phyloP scores from a whole-genome alignment of 2,888 invertebrate species.

The Diarsia mendica region DNA sequence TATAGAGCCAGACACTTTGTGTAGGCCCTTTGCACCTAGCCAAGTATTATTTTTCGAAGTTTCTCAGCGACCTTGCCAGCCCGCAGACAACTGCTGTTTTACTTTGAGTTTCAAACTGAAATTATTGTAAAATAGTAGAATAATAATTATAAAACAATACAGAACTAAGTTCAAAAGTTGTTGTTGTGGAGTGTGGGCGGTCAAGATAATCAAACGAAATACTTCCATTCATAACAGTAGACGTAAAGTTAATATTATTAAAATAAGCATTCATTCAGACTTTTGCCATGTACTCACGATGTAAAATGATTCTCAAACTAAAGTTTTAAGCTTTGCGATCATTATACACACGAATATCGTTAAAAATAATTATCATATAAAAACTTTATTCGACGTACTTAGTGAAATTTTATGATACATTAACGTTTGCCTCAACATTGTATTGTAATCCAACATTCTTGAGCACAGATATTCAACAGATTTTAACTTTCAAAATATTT shows the following conservation, averaged over 20 bases:
- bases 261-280: constrained; percentile 15
- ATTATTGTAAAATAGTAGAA: constrained; percentile 2
- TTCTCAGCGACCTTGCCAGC: too few relatives aligned
- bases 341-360: constrained; percentile 13
- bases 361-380: constrained; percentile 24
- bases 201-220: constrained; percentile 10
- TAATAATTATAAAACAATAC: constrained; percentile 27
- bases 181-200: constrained; percentile 38
- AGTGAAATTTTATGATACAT: constrained; percentile 22
- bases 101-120: constrained; percentile 13
- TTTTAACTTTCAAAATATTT: constrained; percentile 15
- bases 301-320: constrained; percentile 14
- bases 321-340: constrained; percentile 32
- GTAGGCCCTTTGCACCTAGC: not conserved
- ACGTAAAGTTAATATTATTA: constrained; percentile 46
- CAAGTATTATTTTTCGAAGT: not conserved
- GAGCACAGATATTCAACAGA: not conserved
- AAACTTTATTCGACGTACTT: constrained; percentile 31
- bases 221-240: constrained; percentile 31
- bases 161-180: constrained; percentile 27
- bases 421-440: constrained; percentile 17
- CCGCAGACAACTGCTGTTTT: not conserved
- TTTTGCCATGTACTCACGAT: constrained; percentile 17
- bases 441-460: constrained; percentile 25
- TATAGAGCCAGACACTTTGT: not conserved